Base-by-base conservation (phyloP, 2,888 invertebrate genomes). In the Acrobasis suavella region DNA sequence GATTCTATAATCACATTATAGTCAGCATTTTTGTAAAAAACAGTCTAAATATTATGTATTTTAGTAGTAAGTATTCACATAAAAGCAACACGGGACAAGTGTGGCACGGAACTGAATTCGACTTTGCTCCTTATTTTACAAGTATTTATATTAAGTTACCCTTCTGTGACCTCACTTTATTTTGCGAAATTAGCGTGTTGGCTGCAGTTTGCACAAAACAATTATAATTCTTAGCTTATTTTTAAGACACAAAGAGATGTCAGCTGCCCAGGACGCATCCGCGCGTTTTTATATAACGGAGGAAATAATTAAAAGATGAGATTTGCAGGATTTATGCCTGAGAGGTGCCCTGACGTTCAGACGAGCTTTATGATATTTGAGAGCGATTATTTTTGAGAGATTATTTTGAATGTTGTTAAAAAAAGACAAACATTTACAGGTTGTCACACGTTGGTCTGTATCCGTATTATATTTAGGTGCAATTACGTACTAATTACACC, bases 191-290 rank as follows among this genome's bases (percentile, higher is more conserved):
- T 46, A 46, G 46, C 46, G 49, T 39, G 56, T 62, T 63, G 58
- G 60, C 62, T 63, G 50, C 56, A 59, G n/a, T 51, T 37, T 64
- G 52, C 60, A 52, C 52, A 56, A 63, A 63, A 64, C 55, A 68
- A 66, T 66, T 64, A 65, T 64, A 60, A 63, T 67, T 55, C 62
- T 58, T 39, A 58, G 50, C 62, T 64, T 69, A 69, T 69, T 67
- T 69, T 69, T 69, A 64, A 64, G 14, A 62, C 64, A 69, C 69
- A 69, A 69, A 69, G 69, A 65, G 58, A 38, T 67, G 67, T 65
- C 65, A 67, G 62, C 52, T 55, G 22, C 62, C 62, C 59, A 52
- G 54, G 39, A 46, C 58, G 55, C 51, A 22, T 54, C 37, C 46
- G 15, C 12, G 9, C 8, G 39, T 64, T 66, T 66, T 67, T 64